Base-by-base conservation (phyloP, 2,113 vertebrate species). In the Myrmophylax atrothorax region DNA sequence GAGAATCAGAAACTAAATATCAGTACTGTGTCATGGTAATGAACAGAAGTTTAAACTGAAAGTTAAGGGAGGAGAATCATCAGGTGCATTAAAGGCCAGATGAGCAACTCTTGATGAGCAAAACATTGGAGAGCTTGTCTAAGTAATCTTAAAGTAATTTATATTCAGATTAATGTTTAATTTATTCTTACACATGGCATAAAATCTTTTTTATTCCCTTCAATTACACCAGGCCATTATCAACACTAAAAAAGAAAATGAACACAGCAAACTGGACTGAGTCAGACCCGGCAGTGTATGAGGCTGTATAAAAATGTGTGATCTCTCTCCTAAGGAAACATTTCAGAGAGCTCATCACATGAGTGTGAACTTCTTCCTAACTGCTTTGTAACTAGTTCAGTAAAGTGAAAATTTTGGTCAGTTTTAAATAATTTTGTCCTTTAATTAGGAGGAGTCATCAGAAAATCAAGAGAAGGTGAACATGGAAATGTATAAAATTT, bases 211-310 rank as follows among this genome's bases (percentile, higher is more conserved):
- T 89, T 42, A 42, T 62, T 76, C 46, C 10, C 12, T 72, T 91
- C 53, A 50, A 29, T 14, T 79, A 46, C 18, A 10, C 2, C 8
- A 68, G 63, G 24, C 11, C 20, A 50, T 76, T 87, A 64, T 38
- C 18, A 60, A 3, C 18, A 42, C 10, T 38, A 24, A 47, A 79
- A 59, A 8, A 75, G 29, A 70, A 67, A 38, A 31, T 59, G 18
- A 69, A 40, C 25, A 73, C 18, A 1, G 1, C 16, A 52, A 58
- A 64, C 3, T 17, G 28, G 17, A 35, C 11, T 10, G 26, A 81
- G 50, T 47, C 18, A 63, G 9, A 49, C 4, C 6, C 0, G 0
- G 9, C 23, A 35, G 40, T n/a, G 9, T 24, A 40, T 2, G 1
- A 80, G 8, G 10, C 28, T 84, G 53, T 64, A 17, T 56, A 25